These are phyloP conservation scores for Eupeodes luniger DNA, from an alignment of 2,888 invertebrate species.

Conservation along the genomic window DNA sequence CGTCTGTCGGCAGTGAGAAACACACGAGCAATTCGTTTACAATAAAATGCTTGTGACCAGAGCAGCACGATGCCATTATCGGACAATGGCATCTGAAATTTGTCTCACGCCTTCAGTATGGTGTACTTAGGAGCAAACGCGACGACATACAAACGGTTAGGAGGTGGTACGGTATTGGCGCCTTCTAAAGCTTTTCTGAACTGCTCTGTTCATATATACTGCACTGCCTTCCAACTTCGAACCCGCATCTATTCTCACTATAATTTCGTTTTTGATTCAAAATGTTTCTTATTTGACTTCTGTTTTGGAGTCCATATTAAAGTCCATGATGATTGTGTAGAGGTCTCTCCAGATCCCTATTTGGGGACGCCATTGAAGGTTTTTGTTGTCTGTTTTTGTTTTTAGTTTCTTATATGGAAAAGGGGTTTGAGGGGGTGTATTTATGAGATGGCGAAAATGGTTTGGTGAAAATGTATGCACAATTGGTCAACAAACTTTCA, in stretches of 20 bases:
- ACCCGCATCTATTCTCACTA: conserved; percentile 48
- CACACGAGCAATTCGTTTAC: conserved; percentile 71
- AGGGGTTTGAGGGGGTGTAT: conserved; percentile 40
- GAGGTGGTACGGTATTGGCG: conserved; percentile 53
- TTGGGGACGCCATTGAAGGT: conserved; percentile 64
- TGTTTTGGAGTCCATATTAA: conserved; percentile 28
- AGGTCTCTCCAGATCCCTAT: conserved; percentile 64
- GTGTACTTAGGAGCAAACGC: conserved; percentile 38
- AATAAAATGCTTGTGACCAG: conserved; percentile 72
- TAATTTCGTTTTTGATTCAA: conserved; percentile 33
- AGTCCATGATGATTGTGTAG: neutral
- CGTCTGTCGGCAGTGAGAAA: conserved; percentile 35
- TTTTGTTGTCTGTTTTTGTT: neutral
- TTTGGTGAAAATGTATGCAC: conserved; percentile 74
- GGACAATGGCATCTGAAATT: conserved; percentile 74
- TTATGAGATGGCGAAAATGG: conserved; percentile 69
- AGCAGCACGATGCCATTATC: conserved; percentile 72
- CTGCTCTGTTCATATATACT: neutral
- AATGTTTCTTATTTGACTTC: conserved; percentile 57
- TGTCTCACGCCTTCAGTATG: conserved; percentile 75
- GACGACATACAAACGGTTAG: conserved; percentile 22
- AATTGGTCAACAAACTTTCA: conserved; percentile 76
- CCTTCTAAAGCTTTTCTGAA: conserved; percentile 42
- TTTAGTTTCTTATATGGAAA: conserved; percentile 7
- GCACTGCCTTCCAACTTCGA: conserved; percentile 17